Evolutionary conservation across 2,888 invertebrate species (phyloP), one percentile per base, ranked within the genome.

Genomic region (Brachyptera putata): DNA sequence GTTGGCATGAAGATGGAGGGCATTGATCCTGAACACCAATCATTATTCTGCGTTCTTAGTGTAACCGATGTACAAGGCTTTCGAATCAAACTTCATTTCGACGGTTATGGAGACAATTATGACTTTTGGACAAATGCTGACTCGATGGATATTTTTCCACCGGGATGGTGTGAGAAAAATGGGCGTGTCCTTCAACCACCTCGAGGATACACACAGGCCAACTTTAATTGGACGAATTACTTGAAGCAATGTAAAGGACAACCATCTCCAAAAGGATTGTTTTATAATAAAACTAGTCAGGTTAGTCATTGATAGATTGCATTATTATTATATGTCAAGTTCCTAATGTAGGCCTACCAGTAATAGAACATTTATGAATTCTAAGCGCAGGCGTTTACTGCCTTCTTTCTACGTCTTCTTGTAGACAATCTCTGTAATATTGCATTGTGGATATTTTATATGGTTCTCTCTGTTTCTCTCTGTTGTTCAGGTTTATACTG

Each of bases 111-210:
- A 0, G 89, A 89, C 61, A 83, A 86, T 71, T 91, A 91, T 70
- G 95, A 96, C 75, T 96, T 91, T 75, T 97, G 96, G 95, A 84
- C 87, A 36, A 94, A 95, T 73, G 90, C 91, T 0, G 92, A 95
- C 73, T 91, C 90, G n/a, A 80, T 84, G 70, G 91, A 94, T 71
- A 87, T 97, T 60, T 96, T 95, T 73, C 94, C 94, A 5, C 84
- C 87, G 26, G 93, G 94, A n/a, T 97, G 94, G 91, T 92, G 95
- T 71, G 89, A 91, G 70, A 88, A 88, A 72, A 91, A 90, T 67
- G 84, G 84, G 1, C 88, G 91, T 59, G 75, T 80, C 24, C 74
- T 97, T 61, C 86, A 88, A 68, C 89, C 92, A 2, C 96, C 96
- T 0, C 84, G 84, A 61, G 85, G 84, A 14, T 83, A 80, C 68